Evolutionary conservation across 2,888 invertebrate genomes (phyloP), one percentile per base, ranked within the genome.

Genomic region (Parnassius apollo): DNA sequence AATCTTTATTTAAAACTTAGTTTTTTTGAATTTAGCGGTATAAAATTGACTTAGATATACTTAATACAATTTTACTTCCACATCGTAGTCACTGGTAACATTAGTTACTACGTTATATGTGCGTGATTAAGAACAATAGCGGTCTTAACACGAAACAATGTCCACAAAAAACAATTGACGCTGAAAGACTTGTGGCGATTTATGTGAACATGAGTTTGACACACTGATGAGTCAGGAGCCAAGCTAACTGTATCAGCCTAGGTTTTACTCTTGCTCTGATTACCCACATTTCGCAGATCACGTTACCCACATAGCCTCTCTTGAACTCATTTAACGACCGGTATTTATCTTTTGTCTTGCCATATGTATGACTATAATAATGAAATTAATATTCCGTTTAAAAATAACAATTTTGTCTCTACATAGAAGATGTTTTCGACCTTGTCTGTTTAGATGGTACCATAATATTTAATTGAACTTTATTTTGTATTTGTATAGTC

Each of bases 231-330:
- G 76, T 88, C 86, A 86, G 78, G 76, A 73, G 70, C 71, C 71
- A 71, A 78, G 69, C 75, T 85, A 84, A 88, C 85, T 81, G 85
- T 84, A 77, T 75, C 75, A 69, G 74, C 78, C 80, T 85, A 82
- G 80, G 82, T 84, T 77, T 35, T 72, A 71, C 79, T 76, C 75
- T 76, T 80, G 89, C 75, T 86, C 91, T 75, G 82, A 77, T 88
- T 85, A 76, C 88, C 89, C 74, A 88, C 83, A 85, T 90, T 82
- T 81, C 80, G 78, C 75, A 77, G 80, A 85, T 84, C 79, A 78
- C 73, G 77, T 83, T 83, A 84, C 81, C 78, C 78, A 80, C 75
- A 80, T 68, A 75, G 77, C 74, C 70, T 73, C 75, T 75, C 73
- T 80, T 77, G 81, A 73, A 77, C 82, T 84, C 80, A 80, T 83